These are phyloP conservation scores for Subanguina moxae DNA, from an alignment of 1,140 invertebrate genomes.

Conservation along the genomic window DNA sequence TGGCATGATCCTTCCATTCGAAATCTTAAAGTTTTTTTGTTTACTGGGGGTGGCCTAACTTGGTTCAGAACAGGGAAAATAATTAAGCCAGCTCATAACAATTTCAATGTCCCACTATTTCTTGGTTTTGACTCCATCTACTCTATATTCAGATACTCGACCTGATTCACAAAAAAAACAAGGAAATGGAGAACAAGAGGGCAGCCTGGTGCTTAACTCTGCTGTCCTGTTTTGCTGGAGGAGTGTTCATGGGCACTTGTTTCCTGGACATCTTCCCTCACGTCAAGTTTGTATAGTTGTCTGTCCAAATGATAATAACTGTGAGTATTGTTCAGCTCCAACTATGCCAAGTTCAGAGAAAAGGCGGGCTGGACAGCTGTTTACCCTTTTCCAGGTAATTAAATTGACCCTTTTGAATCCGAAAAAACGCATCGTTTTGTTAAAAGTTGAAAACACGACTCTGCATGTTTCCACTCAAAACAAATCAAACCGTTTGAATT, in stretches of 20 bases:
- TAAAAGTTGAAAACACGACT: no score
- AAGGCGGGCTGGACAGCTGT: conserved; percentile 19
- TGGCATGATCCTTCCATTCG: no score
- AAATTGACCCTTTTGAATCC: no score
- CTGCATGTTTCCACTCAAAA: no score
- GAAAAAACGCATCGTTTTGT: no score
- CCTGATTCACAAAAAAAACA: conserved; percentile 23
- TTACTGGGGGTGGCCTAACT: no score
- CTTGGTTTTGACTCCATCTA: neutral
- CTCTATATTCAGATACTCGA: conserved; percentile 21
- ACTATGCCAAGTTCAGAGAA: conserved; percentile 36
- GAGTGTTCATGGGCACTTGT: conserved; percentile 77
- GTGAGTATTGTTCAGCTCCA: conserved; percentile 33
- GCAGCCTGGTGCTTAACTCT: conserved; percentile 59
- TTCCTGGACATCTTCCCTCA: conserved; percentile 80
- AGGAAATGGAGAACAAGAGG: conserved; percentile 19
- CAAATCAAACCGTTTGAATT: no score
- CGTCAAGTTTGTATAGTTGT: conserved; percentile 65
- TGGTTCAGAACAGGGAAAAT: no score
- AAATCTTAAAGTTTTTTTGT: no score
- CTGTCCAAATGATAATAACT: neutral
- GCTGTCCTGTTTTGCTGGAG: conserved; percentile 77
- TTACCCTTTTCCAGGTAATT: conserved; percentile 52
- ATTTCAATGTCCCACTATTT: no score
- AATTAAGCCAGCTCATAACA: no score